phyloP scores from a whole-genome alignment of 2,888 invertebrate species.

The Pyrgus malvae region DNA sequence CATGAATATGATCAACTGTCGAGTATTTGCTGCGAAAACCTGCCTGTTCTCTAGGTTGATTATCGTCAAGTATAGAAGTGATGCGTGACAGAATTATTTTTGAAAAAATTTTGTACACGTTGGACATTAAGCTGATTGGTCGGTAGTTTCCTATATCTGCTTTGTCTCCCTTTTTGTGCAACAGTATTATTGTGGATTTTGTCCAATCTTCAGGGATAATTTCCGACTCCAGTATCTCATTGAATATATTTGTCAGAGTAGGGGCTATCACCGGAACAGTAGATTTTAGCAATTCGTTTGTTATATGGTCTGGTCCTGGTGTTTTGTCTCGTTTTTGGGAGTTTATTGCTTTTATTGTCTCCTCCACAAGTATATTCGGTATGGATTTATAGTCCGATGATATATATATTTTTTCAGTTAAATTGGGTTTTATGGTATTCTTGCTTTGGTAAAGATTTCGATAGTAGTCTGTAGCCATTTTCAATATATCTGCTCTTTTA shows the following conservation, averaged over 20 bases:
- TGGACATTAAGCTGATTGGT: slow-evolving; percentile 31
- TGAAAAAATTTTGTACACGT: slow-evolving; percentile 33
- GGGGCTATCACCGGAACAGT: neutral
- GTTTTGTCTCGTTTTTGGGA: slow-evolving; percentile 14
- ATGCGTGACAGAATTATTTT: slow-evolving; percentile 30
- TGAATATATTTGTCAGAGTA: slow-evolving; percentile 19
- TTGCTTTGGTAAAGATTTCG: slow-evolving; percentile 13
- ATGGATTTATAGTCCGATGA: slow-evolving; percentile 6
- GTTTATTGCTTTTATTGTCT: slow-evolving; percentile 32
- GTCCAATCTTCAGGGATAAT: slow-evolving; percentile 22
- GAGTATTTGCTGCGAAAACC: slow-evolving; percentile 9
- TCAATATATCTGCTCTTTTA: slow-evolving; percentile 17
- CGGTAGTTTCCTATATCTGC: slow-evolving; percentile 30
- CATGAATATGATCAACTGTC: slow-evolving; percentile 12
- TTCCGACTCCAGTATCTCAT: slow-evolving; percentile 21
- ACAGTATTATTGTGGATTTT: slow-evolving; percentile 21
- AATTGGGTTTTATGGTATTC: neutral
- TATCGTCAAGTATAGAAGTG: slow-evolving; percentile 22
- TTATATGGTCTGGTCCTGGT: slow-evolving; percentile 20
- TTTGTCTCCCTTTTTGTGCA: slow-evolving; percentile 29
- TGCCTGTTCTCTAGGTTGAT: slow-evolving; percentile 17
- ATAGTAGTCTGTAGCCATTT: slow-evolving; percentile 11
- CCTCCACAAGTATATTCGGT: slow-evolving; percentile 30
- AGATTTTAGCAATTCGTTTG: slow-evolving; percentile 13
- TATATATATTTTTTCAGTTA: slow-evolving; percentile 3